Percentiles rank a stretch among this genome's conserved stretches.
These are phyloP conservation scores for Litocranius walleri DNA, from an alignment of 2,113 vertebrate genomes.

Conservation along the genomic window DNA sequence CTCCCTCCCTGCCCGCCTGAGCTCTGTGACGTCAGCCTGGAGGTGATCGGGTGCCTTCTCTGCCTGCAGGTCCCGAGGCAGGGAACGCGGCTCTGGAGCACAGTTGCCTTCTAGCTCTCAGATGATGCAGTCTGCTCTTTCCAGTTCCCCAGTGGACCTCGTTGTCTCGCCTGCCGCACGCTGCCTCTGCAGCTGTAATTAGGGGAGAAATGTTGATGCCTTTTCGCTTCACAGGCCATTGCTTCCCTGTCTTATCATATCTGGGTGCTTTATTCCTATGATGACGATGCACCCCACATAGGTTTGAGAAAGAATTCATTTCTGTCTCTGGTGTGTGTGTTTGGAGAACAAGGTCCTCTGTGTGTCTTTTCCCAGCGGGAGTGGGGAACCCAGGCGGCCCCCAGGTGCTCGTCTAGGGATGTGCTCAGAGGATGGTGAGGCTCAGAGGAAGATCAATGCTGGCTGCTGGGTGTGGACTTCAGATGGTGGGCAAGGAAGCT, in stretches of 20 bases:
- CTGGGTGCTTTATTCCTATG: background rate
- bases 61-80: slow-evolving; percentile 38
- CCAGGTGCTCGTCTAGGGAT: background rate
- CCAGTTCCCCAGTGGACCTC: background rate
- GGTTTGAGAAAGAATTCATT: background rate
- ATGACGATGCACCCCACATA: background rate
- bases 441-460: background rate
- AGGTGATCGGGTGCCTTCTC: slow-evolving; percentile 44
- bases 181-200: background rate
- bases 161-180: background rate
- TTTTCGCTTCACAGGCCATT: slow-evolving; percentile 13
- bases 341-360: background rate
- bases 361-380: background rate
- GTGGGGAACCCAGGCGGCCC: background rate
- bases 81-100: background rate
- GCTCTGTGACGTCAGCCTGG: slow-evolving; percentile 62
- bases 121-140: background rate
- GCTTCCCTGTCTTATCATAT: background rate
- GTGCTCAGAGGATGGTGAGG: background rate
- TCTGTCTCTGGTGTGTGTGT: background rate
- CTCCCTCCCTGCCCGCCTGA: background rate
- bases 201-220: background rate
- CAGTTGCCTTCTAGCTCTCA: background rate
- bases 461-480: background rate
- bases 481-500: slow-evolving; percentile 13